These are phyloP conservation scores for Saccopteryx bilineata DNA, from an alignment of 2,113 vertebrate genomes.

Conservation along the genomic window DNA sequence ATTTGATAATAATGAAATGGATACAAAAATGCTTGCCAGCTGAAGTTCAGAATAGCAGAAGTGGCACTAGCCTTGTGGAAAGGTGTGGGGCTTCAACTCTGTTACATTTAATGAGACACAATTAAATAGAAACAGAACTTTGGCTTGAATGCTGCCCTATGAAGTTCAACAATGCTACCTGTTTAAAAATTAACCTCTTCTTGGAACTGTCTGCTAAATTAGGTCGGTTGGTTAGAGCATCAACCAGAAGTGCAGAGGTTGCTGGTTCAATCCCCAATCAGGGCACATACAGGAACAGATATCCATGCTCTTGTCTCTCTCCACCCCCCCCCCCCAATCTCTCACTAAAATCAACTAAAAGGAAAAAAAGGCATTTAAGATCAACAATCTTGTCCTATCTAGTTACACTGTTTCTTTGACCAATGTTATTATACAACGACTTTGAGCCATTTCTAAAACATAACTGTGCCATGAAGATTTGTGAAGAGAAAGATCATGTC, in stretches of 20 bases:
- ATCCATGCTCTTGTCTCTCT: too few species aligned
- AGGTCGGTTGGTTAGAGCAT: not conserved
- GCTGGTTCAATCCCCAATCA: too few species aligned
- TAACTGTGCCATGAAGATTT: not conserved
- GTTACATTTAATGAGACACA: not conserved
- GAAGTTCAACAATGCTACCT: conserved; percentile 60
- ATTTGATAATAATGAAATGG: not conserved
- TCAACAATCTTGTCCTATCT: conserved; percentile 44
- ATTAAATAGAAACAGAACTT: not conserved
- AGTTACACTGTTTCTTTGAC: conserved; percentile 42
- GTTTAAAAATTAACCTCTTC: conserved; percentile 43
- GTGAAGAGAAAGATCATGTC: not conserved
- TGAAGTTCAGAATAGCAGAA: not conserved
- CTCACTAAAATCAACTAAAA: too few species aligned
- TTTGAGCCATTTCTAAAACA: conserved; percentile 45
- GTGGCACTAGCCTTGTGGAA: not conserved
- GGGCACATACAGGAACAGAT: too few species aligned
- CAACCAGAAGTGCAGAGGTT: too few species aligned
- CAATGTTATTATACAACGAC: not conserved
- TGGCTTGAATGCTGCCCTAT: conserved; percentile 32
- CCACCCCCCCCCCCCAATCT: too few species aligned
- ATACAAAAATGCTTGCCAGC: not conserved
- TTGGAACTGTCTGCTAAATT: conserved; percentile 48
- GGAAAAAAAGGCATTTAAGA: conserved; percentile 50
- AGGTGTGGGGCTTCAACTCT: not conserved